phyloP scores from a whole-genome alignment of 2,797 vertebrate genomes.

The Ataeniobius toweri region DNA sequence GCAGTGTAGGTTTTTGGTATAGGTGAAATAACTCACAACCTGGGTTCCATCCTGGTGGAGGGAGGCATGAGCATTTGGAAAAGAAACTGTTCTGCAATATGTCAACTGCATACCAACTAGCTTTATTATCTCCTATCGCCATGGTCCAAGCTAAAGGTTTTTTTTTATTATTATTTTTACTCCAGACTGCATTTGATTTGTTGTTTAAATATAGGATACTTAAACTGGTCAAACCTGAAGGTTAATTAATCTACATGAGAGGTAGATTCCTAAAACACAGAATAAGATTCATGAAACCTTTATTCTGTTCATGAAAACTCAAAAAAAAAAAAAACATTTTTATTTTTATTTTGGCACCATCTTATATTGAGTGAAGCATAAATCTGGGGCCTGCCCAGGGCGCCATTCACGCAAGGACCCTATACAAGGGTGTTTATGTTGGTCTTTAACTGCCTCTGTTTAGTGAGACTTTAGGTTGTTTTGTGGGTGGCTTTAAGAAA shows the following conservation, averaged over 20 bases:
- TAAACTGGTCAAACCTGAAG: background rate
- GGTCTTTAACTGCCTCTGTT: slow-evolving; percentile 63
- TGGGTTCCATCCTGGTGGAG: background rate
- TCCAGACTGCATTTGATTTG: background rate
- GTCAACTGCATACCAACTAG: background rate
- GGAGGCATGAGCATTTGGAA: background rate
- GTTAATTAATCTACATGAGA: background rate
- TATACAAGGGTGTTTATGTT: background rate
- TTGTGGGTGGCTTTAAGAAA: slow-evolving; percentile 21
- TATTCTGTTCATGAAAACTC: background rate
- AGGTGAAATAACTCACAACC: background rate
- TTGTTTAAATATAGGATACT: background rate
- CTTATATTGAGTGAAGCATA: background rate
- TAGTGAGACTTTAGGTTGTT: background rate
- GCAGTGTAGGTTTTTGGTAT: background rate
- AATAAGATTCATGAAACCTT: background rate
- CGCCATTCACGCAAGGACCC: background rate
- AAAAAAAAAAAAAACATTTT: background rate
- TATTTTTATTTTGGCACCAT: background rate
- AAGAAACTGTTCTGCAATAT: background rate
- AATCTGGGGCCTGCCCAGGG: background rate
- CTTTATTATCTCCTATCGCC: background rate
- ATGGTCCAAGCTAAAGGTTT: background rate
- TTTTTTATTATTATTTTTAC: background rate
- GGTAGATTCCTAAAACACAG: background rate